These are phyloP conservation scores for Barbus barbus DNA, from an alignment of 2,113 vertebrate genomes.

Conservation along the genomic window DNA sequence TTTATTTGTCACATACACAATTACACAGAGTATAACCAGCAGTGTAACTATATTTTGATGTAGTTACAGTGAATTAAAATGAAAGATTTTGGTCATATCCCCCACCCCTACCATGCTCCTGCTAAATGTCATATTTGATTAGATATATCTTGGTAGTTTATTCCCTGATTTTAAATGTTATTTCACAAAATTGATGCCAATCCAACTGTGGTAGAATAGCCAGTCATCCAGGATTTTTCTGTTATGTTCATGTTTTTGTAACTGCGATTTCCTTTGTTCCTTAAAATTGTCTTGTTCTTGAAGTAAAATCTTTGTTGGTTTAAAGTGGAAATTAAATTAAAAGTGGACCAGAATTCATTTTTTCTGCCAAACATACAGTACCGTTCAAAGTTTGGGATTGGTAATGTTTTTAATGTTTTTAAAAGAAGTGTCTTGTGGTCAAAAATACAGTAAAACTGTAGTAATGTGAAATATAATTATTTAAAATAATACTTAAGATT, in stretches of 20 bases:
- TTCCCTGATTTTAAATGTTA: not conserved
- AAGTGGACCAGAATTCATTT: not conserved
- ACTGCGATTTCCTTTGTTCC: not conserved
- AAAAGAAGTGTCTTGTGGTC: not conserved
- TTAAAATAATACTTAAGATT: too few relatives aligned
- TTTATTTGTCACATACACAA: too few relatives aligned
- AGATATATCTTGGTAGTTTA: not conserved
- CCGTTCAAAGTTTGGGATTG: not conserved
- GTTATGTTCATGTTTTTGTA: not conserved
- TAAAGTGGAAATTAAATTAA: too few relatives aligned
- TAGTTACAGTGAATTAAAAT: too few relatives aligned
- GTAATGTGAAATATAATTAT: not conserved
- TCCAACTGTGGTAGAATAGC: not conserved
- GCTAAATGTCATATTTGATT: not conserved
- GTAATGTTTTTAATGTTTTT: not conserved
- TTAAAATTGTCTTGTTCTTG: too few relatives aligned
- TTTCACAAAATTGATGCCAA: not conserved
- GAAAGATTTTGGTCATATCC: too few relatives aligned
- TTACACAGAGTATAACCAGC: too few relatives aligned
- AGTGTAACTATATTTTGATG: too few relatives aligned
- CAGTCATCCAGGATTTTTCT: not conserved
- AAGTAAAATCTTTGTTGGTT: too few relatives aligned
- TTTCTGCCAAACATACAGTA: not conserved
- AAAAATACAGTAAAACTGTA: not conserved
- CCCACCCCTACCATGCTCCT: too few relatives aligned